These are phyloP conservation scores for Hyposoter dolosus DNA, from an alignment of 2,888 invertebrate genomes.

Conservation along the genomic window DNA sequence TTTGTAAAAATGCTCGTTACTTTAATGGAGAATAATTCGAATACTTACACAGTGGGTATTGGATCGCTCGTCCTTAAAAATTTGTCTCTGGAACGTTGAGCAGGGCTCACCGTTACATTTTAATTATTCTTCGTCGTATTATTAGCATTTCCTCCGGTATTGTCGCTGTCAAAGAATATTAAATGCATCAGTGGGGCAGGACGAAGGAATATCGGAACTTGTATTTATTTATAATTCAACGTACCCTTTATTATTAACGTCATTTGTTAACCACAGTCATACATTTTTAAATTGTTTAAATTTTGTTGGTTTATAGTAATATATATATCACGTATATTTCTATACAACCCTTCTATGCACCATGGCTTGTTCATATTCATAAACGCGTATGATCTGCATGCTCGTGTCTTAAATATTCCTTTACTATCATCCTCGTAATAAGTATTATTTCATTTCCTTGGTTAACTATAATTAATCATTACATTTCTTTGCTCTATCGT, in stretches of 20 bases:
- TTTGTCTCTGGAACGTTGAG: neutral
- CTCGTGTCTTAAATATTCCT: conserved; percentile 36
- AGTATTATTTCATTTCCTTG: conserved; percentile 34
- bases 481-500: conserved; percentile 63
- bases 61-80: neutral
- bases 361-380: conserved; percentile 63
- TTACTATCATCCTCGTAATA: conserved; percentile 16
- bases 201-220: neutral
- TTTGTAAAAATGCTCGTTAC: neutral
- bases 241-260: conserved; percentile 82
- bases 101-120: neutral
- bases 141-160: neutral
- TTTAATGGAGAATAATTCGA: neutral
- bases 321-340: conserved; percentile 77
- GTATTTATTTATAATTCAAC: conserved; percentile 80
- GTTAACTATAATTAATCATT: conserved; percentile 21
- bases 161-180: neutral
- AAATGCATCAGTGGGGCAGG: neutral
- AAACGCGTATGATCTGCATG: conserved; percentile 44
- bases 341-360: conserved; percentile 79
- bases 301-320: conserved; percentile 75
- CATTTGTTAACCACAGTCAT: conserved; percentile 81
- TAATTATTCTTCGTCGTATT: neutral
- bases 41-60: neutral
- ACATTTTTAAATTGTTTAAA: conserved; percentile 69